A percentile compares a stretch with the other conserved stretches of the same genome.
Evolutionary conservation across 2,113 vertebrate genomes (phyloP).

Genomic region (Boleophthalmus pectinirostris): DNA sequence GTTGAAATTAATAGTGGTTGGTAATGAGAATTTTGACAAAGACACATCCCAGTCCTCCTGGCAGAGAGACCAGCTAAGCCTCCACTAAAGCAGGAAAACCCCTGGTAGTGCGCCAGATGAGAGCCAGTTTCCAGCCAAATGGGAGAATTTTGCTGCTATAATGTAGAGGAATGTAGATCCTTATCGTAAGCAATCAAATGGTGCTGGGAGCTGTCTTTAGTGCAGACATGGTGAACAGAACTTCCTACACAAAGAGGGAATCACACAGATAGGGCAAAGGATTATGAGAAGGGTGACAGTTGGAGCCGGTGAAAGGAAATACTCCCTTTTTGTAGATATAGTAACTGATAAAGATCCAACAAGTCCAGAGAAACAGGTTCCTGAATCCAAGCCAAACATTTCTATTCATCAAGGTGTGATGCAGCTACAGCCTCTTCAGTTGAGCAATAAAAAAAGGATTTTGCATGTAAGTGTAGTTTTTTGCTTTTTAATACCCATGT

Average conservation of each 20-base stretch:
- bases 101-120: conserved; percentile 37
- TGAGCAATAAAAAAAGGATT: not conserved
- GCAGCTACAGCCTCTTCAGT: not conserved
- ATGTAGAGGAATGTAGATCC: conserved; percentile 30
- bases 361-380: conserved; percentile 49
- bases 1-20: conserved; percentile 9
- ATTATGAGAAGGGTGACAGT: conserved; percentile 28
- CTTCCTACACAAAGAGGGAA: not conserved
- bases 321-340: conserved; percentile 23
- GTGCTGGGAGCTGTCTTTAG: conserved; percentile 36
- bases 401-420: not conserved
- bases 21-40: conserved; percentile 34
- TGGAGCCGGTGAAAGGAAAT: conserved; percentile 41
- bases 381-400: conserved; percentile 27
- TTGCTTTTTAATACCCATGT: not conserved
- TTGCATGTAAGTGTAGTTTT: not conserved
- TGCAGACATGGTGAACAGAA: conserved; percentile 19
- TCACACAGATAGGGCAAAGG: conserved; percentile 17
- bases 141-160: conserved; percentile 29
- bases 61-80: conserved; percentile 33
- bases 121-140: conserved; percentile 37
- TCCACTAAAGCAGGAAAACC: conserved; percentile 39
- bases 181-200: conserved; percentile 46
- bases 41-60: conserved; percentile 22
- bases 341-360: conserved; percentile 51